Evolutionary conservation across 2,113 vertebrate genomes (phyloP).

Genomic region (Tympanuchus pallidicinctus): DNA sequence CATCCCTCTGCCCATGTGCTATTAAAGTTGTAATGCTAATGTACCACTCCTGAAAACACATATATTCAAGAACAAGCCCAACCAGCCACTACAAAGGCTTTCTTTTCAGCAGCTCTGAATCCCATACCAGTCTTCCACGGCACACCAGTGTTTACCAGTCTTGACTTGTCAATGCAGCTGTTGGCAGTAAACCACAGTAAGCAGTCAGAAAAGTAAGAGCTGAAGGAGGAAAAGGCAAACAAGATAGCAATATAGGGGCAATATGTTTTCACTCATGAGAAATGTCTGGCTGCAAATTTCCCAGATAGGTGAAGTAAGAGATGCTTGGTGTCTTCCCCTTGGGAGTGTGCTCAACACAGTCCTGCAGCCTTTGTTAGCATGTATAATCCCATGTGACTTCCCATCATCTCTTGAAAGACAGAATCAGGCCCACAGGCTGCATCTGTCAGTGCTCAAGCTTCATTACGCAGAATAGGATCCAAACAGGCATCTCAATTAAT

Average conservation of each 20-base stretch:
- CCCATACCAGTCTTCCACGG: neutral
- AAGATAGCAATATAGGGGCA: neutral
- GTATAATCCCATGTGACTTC: neutral
- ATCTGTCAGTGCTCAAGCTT: slow-evolving; percentile 67
- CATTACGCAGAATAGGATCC: slow-evolving; percentile 64
- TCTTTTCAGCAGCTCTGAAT: neutral
- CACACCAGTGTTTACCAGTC: neutral
- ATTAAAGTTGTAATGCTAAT: neutral
- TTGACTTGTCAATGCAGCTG: neutral
- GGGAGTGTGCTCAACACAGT: neutral
- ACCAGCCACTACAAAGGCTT: neutral
- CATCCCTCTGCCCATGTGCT: neutral
- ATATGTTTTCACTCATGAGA: neutral
- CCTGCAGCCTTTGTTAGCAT: neutral
- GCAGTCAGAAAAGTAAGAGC: neutral
- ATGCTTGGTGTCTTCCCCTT: neutral
- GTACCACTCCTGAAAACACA: neutral
- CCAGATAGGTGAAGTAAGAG: neutral
- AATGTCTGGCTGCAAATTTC: neutral
- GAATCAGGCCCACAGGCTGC: slow-evolving; percentile 32
- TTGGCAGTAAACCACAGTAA: slow-evolving; percentile 15
- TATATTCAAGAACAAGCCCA: neutral
- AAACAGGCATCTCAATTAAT: slow-evolving; percentile 76
- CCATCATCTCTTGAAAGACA: neutral
- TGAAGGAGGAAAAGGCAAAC: neutral